phyloP scores from a whole-genome alignment of 1,140 invertebrate species.

The Magallana gigas region DNA sequence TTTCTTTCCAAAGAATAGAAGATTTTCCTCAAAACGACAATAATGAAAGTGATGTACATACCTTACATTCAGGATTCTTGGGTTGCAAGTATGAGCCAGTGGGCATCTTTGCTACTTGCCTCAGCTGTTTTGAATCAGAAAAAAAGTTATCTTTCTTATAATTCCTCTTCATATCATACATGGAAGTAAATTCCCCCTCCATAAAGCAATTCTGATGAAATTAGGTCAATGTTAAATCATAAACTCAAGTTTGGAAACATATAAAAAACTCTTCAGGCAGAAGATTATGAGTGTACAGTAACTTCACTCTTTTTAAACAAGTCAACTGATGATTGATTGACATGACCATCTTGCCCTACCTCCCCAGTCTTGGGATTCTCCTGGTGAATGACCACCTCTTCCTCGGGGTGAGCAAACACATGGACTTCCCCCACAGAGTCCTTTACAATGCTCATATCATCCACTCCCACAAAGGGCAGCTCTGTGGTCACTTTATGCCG shows the following conservation, averaged over 20 bases:
- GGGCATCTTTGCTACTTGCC: slow-evolving; percentile 19
- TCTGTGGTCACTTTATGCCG: slow-evolving; percentile 61
- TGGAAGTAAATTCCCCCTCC: not conserved
- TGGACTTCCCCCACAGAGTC: slow-evolving; percentile 70
- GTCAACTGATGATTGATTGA: too few species aligned
- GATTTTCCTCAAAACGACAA: too few species aligned
- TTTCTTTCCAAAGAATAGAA: too few species aligned
- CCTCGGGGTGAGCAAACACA: slow-evolving; percentile 69
- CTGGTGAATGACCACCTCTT: slow-evolving; percentile 64
- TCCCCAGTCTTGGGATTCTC: slow-evolving; percentile 59
- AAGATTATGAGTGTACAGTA: too few species aligned
- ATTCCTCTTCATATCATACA: not conserved
- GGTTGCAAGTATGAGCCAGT: slow-evolving; percentile 25
- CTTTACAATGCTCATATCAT: slow-evolving; percentile 61
- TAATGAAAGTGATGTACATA: not conserved
- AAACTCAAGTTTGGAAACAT: not conserved
- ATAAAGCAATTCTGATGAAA: too few species aligned
- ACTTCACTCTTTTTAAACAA: too few species aligned
- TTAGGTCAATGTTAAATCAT: not conserved
- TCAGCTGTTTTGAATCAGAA: not conserved
- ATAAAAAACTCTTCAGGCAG: not conserved
- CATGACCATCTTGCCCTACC: slow-evolving; percentile 41
- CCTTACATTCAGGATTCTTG: slow-evolving; percentile 20
- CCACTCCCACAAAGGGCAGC: slow-evolving; percentile 69
- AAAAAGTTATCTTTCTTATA: not conserved